Evolutionary conservation across 2,113 vertebrate species (phyloP), one percentile per base, ranked within the genome.

Genomic region (Sinocyclocheilus rhinocerous): DNA sequence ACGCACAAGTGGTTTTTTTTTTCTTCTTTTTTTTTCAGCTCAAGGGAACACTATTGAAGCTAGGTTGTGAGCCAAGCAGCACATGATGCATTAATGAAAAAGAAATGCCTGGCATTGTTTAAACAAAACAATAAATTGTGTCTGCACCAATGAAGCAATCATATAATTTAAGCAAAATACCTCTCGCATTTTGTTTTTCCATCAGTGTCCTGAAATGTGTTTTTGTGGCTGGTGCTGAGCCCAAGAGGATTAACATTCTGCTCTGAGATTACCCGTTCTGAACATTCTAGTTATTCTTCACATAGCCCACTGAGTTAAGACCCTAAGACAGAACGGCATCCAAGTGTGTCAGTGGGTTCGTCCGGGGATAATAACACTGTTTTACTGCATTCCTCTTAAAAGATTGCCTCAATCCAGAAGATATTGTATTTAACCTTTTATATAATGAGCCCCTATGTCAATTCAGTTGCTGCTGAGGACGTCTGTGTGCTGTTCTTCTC

Each of bases 211-310:
- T 81, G n/a, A 88, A 90, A 83, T 90, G 33, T 91, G 90, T 90
- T 91, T 79, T 86, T 87, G 86, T 91, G 85, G 69, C 48, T n/a
- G 70, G 85, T 85, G 85, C 80, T 70, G 36, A 69, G 36, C 77
- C 90, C 90, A 87, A 87, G 84, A 82, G 89, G 90, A 92, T 94
- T 92, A 92, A 92, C 91, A 88, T 92, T 91, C 85, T 82, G 78
- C 86, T 84, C 73, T 72, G 83, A 86, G 85, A 90, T 86, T 92
- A 84, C 76, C 22, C 76, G 87, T 83, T 86, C 29, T 83, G 89
- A 90, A 92, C 92, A 94, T 93, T 93, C 89, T 91, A 88, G 86
- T 89, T 83, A 93, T 93, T 92, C 87, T 87, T 93, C 73, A 87
- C 92, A 93, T 91, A 89, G 83, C 84, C 81, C 63, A 1, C 89